phyloP scores from a whole-genome alignment of 2,888 invertebrate species.

The Syrista parreyssii region DNA sequence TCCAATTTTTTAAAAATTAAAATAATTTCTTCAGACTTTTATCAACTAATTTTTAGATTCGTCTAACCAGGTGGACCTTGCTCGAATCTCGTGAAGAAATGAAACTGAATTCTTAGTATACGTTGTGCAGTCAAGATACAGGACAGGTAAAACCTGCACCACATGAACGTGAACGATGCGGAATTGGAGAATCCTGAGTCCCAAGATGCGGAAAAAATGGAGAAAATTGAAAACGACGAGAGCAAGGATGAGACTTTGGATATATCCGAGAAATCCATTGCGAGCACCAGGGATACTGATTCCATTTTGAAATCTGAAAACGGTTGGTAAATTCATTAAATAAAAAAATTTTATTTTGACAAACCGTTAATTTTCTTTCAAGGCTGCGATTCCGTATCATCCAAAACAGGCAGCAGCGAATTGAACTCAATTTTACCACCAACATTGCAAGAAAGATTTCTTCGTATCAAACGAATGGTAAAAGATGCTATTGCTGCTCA shows the following conservation, averaged over 20 bases:
- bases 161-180: conserved; percentile 50
- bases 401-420: not conserved
- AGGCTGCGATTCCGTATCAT: not conserved
- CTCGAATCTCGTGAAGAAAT: not conserved
- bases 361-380: not conserved
- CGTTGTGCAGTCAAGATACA: not conserved
- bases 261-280: not conserved
- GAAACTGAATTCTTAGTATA: not conserved
- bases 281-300: not conserved
- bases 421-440: conserved; percentile 27
- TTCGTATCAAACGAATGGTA: conserved; percentile 53
- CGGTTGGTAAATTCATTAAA: not conserved
- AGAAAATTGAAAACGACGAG: conserved; percentile 28
- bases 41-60: not conserved
- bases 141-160: conserved; percentile 24
- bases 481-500: conserved; percentile 52
- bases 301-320: not conserved
- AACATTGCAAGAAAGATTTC: conserved; percentile 53
- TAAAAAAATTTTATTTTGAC: not conserved
- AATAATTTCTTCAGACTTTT: not conserved
- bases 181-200: conserved; percentile 29
- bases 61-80: not conserved
- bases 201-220: conserved; percentile 29
- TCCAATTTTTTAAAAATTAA: not conserved
- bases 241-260: conserved; percentile 4